These are phyloP conservation scores for Brachyrhaphis roseni DNA, from an alignment of 2,797 vertebrate species.

Conservation along the genomic window DNA sequence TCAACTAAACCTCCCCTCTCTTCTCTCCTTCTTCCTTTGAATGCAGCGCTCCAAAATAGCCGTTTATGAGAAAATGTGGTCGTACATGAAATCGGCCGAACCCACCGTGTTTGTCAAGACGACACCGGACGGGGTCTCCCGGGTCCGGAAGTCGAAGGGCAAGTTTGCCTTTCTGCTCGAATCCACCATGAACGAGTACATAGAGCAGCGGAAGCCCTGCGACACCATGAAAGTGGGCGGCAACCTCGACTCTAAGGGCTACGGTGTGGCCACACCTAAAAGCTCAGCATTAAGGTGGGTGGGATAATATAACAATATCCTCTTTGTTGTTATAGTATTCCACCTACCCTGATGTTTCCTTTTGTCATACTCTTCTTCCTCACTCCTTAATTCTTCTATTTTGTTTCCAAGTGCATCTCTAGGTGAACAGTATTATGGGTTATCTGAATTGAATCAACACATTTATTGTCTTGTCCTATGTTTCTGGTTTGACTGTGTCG, in stretches of 20 bases:
- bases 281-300: conserved; percentile 99
- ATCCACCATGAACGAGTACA: conserved; percentile 99
- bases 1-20: conserved; percentile 43
- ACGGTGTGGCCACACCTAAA: conserved; percentile 99
- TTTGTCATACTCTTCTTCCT: conserved; percentile 88
- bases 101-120: conserved; percentile 99
- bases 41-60: conserved; percentile 97
- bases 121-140: conserved; percentile 95
- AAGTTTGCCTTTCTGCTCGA: conserved; percentile 99
- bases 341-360: conserved; percentile 98
- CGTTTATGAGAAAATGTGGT: conserved; percentile 99
- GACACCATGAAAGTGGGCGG: conserved; percentile 99
- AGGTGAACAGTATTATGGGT: conserved; percentile 62
- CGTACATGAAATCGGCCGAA: conserved; percentile 99
- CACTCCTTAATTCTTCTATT: conserved; percentile 66
- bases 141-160: conserved; percentile 98
- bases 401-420: conserved; percentile 57
- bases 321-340: conserved; percentile 99
- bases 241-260: conserved; percentile 99
- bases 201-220: conserved; percentile 98
- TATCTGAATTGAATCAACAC: conserved; percentile 48
- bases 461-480: conserved; percentile 58
- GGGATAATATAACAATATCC: conserved; percentile 99
- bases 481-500: conserved; percentile 64
- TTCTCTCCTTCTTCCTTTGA: conserved; percentile 54